Base-by-base conservation (phyloP, 2,797 vertebrate genomes). In the Enteromius afrohamiltoni region DNA sequence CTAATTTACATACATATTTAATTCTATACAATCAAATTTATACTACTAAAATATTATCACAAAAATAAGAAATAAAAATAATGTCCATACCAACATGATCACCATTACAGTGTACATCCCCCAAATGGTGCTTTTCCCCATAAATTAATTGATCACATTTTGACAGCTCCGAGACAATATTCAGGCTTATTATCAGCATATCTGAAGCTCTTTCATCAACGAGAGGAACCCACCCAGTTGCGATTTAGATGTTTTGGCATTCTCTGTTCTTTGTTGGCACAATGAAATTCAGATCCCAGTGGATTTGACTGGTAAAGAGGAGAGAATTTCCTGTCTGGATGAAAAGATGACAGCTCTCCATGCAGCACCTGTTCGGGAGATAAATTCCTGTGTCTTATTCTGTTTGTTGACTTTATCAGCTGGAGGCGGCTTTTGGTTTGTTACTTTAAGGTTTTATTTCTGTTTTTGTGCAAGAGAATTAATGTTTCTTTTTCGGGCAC, bases 301-400 rank as follows among this genome's bases (percentile, higher is more conserved):
- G 88, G 89, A 89, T 89, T 88, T 91, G 90, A 89, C 91, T 89
- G 89, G 60, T 83, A 79, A 85, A 83, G 68, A 83, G 80, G 71
- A 79, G 85, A 55, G 68, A 53, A 79, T 83, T 75, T 83, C 83
- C 78, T 49, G 68, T 65, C 58, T 78, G 75, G 65, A 77, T 70
- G 81, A 77, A 83, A 75, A 83, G 64, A 83, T 83, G 81, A 69
- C 73, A 69, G 73, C 74, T 83, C 49, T 83, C 49, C 64, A 45
- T 67, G 62, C 49, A 69, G 81, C 81, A 83, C 81, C 81, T 83
- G 73, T 51, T 77, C 73, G 0, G 23, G 7, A 77, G 49, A 83
- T 82, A 75, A 51, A 75, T 71, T 83, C 14, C 14, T 70, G 49
- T 31, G 49, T 77, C 80, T 83, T 42, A 76, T 55, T 67, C 34